Evolutionary conservation across 2,888 invertebrate genomes (phyloP), one percentile per base, ranked within the genome.

Genomic region (Liopterus haemorrhoidalis): DNA sequence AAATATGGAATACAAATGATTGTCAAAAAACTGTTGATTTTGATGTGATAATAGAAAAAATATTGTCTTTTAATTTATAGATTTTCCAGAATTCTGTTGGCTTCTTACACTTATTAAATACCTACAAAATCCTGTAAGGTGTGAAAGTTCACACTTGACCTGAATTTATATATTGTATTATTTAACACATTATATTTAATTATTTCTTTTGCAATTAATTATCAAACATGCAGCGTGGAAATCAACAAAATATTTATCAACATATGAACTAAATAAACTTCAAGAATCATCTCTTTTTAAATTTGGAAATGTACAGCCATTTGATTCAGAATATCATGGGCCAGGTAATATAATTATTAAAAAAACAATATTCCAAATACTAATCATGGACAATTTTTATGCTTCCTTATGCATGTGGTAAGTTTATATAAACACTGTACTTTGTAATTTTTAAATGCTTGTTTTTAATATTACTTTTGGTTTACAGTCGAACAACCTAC

Each of bases 291-390:
- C 66, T 9, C 51, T 67, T 46, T 58, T 74, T 60, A 75, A 68
- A 68, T 76, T 72, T 58, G 78, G 78, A 53, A 67, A 71, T 18
- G 68, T 76, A 57, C 75, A 75, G 15, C 75, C 75, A 43, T 72
- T 75, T 54, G 74, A 73, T 63, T 69, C 74, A 45, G 75, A 76
- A 56, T 73, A 75, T 59, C 74, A 73, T 60, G 74, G 76, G 53
- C 62, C 74, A 76, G 77, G 78, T 78, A 71, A 28, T 39, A 24
- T 31, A 20, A 15, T 18, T 33, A 19, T n/a, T n/a, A n/a, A n/a
- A n/a, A n/a, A n/a, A n/a, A n/a, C n/a, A n/a, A n/a, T 8, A 33
- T 18, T 33, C 2, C n/a, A 33, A n/a, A 18, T 33, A 15, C 3
- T 33, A 19, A n/a, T 18, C 8, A 33, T 22, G 31, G 24, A 41